Evolutionary conservation across 1,140 invertebrate genomes (phyloP), one percentile per base, ranked within the genome.

Genomic region (Cotesia chilonis): DNA sequence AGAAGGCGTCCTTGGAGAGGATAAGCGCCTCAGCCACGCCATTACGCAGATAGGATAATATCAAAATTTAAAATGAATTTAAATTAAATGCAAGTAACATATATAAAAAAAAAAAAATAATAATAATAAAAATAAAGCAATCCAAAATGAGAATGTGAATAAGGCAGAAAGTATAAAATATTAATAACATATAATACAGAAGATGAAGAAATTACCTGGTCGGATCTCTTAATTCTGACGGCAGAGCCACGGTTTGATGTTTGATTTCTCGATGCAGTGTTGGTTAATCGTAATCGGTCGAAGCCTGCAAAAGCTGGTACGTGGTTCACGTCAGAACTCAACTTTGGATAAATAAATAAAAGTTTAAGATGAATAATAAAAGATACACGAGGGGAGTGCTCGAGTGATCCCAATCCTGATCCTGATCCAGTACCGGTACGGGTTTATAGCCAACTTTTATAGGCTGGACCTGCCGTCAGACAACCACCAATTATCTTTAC

Each of bases 221-320:
- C 71, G 80, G 79, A 86, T 84, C 83, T 83, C 85, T 86, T 82
- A 86, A 85, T 86, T 84, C 80, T 81, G 79, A 82, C 78, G 75
- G 79, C 4, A 59, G 14, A 59, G 28, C 14, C 20, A 20, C 20
- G n/a, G 9, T 59, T 20, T 28, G 4, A 59, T 20, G 5, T 59
- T 20, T 59, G 20, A 59, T 59, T 59, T 28, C 17, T 12, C 10
- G 38, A 52, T 67, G 6, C 41, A 47, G 41, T 47, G 41, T 47
- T 47, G 41, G 41, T 47, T 47, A 6, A 47, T 47, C 7, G 41
- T 28, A 28, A 28, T 28, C 28, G 28, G 28, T 28, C 3, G 28
- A 28, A 28, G 28, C 28, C 28, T 28, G 28, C 28, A 28, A 28
- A 28, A 2, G 28, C 28, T 28, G 28, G 28, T 28, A 28, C 28